These are phyloP conservation scores for Ormyrus pomaceus DNA, from an alignment of 2,888 invertebrate species.

Conservation along the genomic window DNA sequence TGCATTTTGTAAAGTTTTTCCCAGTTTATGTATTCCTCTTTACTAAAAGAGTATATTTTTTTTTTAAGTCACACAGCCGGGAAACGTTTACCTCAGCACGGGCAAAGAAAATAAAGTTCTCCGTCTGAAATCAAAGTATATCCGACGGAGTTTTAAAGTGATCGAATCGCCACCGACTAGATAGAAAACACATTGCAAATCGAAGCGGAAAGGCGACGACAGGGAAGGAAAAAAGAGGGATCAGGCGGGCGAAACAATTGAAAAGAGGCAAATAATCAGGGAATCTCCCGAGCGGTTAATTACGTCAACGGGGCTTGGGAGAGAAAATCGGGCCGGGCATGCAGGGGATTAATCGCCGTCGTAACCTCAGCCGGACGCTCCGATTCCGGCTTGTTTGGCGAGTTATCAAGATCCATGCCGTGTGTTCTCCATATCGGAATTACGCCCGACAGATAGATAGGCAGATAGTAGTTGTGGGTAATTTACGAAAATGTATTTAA, in stretches of 20 bases:
- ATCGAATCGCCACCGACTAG: too few relatives aligned
- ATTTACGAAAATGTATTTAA: constrained; percentile 53
- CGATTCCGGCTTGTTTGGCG: constrained; percentile 46
- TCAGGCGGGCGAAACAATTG: constrained; percentile 2
- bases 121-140: too few relatives aligned
- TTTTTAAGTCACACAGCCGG: neutral
- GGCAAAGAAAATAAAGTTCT: too few relatives aligned
- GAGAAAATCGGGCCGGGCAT: constrained; percentile 11
- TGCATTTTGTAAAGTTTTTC: too few relatives aligned
- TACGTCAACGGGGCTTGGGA: constrained; percentile 38
- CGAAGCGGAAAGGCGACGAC: neutral
- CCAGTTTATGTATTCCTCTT: too few relatives aligned
- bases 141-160: too few relatives aligned
- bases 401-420: constrained; percentile 50
- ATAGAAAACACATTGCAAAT: constrained; percentile 18
- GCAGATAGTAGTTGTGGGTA: constrained; percentile 43
- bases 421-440: constrained; percentile 47
- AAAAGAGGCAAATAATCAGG: constrained; percentile 30
- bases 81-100: too few relatives aligned
- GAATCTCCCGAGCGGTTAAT: constrained; percentile 41
- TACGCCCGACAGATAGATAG: constrained; percentile 38
- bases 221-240: neutral
- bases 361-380: constrained; percentile 43
- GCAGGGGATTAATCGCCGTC: constrained; percentile 47
- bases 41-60: neutral